Base-by-base conservation (phyloP, 2,797 vertebrate species). In the Hapalemur alaotrensis region DNA sequence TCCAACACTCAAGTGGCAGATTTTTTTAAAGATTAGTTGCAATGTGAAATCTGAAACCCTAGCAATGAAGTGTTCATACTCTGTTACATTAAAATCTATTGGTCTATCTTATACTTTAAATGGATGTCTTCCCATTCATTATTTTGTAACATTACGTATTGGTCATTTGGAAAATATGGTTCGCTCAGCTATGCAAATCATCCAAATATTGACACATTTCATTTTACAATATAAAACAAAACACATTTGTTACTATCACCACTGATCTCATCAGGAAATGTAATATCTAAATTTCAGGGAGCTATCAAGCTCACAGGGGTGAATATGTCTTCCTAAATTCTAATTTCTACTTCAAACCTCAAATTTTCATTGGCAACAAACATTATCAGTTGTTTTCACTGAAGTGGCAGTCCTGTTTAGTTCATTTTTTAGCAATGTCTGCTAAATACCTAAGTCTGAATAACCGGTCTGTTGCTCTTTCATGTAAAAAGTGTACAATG, bases 21-120 rank as follows among this genome's bases (percentile, higher is more conserved):
- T n/a, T 84, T 96, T 93, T 32, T 65, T 63, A 61, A 83, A 89
- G 50, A 15, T 81, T 22, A 81, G 35, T 54, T 61, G 7, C 52
- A 35, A 35, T 69, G 28, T 48, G 88, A 65, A 92, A 93, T 65
- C 84, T 92, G 80, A 96, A 88, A 82, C 72, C 23, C 46, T 30
- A 73, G 14, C 50, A 46, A 48, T 75, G 35, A 85, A 59, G 46
- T 79, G 65, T 79, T 93, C n/a, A 57, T 15, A 52, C 3, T 22
- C 15, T 28, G 30, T 38, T 67, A 67, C 12, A 67, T 67, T 67
- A 80, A 89, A 84, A 85, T 52, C 30, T 69, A 79, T 22, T 57
- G 6, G 10, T 70, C n/a, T 65, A 25, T 48, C 28, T 82, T 72
- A 79, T 14, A 54, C 22, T 75, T 84, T 72, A 80, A 69, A 52